These are phyloP conservation scores for Coregonus sp. DNA, from an alignment of 2,797 vertebrate species.

Conservation along the genomic window DNA sequence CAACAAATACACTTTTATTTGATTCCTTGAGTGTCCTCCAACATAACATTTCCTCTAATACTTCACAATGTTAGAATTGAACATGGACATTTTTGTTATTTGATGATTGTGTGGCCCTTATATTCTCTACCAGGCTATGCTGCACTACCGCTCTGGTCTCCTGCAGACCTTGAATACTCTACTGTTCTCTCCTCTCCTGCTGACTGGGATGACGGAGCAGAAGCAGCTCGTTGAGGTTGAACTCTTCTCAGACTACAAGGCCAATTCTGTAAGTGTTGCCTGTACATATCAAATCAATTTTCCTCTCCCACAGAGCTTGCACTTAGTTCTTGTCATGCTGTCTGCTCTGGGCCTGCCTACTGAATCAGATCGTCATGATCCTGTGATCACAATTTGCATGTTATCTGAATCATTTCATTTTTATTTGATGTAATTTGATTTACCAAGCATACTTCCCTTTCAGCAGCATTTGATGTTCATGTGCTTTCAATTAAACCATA, in stretches of 20 bases:
- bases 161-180: conserved; percentile 83
- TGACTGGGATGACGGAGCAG: conserved; percentile 84
- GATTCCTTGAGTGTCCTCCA: not conserved
- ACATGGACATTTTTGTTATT: not conserved
- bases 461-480: not conserved
- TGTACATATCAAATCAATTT: not conserved
- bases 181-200: conserved; percentile 80
- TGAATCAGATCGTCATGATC: not conserved
- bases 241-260: conserved; percentile 82
- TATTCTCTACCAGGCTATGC: conserved; percentile 77
- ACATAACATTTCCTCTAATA: not conserved
- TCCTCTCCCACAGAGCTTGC: not conserved
- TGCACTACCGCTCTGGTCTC: conserved; percentile 86
- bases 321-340: not conserved
- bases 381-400: conserved; percentile 3
- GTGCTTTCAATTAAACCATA: not conserved
- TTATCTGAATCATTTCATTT: not conserved
- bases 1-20: not conserved
- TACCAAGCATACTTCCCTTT: conserved; percentile 2
- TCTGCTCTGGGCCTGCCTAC: not conserved
- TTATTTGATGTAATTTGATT: not conserved
- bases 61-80: conserved; percentile 4
- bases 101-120: not conserved
- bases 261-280: conserved; percentile 73
- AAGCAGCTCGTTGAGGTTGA: conserved; percentile 89